Evolutionary conservation across 2,113 vertebrate genomes (phyloP).

Genomic region (Alces alces): DNA sequence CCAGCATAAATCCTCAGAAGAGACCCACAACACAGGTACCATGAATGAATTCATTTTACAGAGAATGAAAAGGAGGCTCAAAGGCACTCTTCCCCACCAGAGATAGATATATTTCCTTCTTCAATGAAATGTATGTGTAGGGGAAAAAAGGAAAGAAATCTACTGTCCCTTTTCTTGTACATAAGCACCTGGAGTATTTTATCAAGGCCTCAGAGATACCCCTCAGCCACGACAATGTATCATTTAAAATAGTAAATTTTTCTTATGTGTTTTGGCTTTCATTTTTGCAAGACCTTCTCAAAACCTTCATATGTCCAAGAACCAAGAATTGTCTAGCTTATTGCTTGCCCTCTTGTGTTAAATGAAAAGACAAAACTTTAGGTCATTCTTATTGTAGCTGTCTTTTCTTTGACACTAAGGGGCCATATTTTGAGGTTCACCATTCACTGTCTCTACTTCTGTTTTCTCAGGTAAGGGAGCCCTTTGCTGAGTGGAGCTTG

Average conservation of each 20-base stretch:
- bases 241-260: constrained; percentile 10
- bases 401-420: not conserved
- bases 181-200: not conserved
- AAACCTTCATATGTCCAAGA: not conserved
- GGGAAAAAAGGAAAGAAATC: not conserved
- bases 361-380: not conserved
- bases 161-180: not conserved
- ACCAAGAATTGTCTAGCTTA: not conserved
- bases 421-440: not conserved
- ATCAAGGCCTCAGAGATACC: not conserved
- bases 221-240: not conserved
- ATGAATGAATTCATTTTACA: not conserved
- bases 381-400: not conserved
- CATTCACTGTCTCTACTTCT: not conserved
- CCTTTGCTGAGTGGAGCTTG: not conserved
- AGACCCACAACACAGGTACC: not conserved
- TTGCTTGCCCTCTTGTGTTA: not conserved
- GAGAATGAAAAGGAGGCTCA: not conserved
- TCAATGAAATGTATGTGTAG: not conserved
- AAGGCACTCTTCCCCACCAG: not conserved
- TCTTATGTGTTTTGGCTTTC: not conserved
- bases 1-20: not conserved
- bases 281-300: constrained; percentile 7
- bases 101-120: not conserved
- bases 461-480: not conserved